These are phyloP conservation scores for Fringilla coelebs DNA, from an alignment of 2,797 vertebrate species.

Conservation along the genomic window DNA sequence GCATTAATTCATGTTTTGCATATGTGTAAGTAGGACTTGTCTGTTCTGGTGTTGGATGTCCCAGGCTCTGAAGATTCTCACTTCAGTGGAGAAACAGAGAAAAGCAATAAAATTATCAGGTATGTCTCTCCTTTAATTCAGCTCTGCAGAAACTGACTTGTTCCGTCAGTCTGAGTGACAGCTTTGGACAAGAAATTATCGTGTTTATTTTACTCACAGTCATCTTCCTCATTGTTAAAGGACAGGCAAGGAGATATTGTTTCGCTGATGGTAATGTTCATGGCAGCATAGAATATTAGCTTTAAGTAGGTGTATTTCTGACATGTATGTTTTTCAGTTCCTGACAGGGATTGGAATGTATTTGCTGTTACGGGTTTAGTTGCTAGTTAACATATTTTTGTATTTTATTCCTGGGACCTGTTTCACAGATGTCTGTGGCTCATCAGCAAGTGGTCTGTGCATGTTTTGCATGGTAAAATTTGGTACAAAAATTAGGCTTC, in stretches of 20 bases:
- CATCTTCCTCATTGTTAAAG: slow-evolving; percentile 27
- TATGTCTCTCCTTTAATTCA: background rate
- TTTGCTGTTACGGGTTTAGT: background rate
- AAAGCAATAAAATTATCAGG: background rate
- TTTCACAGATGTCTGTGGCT: background rate
- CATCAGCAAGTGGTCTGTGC: background rate
- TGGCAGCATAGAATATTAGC: background rate
- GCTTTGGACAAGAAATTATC: slow-evolving; percentile 36
- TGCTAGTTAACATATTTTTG: background rate
- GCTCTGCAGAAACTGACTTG: background rate
- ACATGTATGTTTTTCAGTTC: background rate
- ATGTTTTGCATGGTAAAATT: background rate
- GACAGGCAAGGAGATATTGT: background rate
- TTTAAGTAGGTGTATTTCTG: slow-evolving; percentile 16
- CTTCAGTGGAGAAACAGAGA: background rate
- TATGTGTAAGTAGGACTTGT: background rate
- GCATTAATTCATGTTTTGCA: background rate
- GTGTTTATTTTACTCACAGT: slow-evolving; percentile 29
- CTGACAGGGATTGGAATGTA: background rate
- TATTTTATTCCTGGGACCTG: background rate
- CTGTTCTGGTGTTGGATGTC: background rate
- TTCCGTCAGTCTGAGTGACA: slow-evolving; percentile 15
- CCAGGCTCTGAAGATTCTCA: background rate
- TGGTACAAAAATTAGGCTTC: background rate
- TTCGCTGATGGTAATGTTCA: background rate